A percentile compares a stretch with the other conserved stretches of the same genome.
Conservation (phyloP, 2,797 vertebrate species). For the Eptatretus atami region DNA sequence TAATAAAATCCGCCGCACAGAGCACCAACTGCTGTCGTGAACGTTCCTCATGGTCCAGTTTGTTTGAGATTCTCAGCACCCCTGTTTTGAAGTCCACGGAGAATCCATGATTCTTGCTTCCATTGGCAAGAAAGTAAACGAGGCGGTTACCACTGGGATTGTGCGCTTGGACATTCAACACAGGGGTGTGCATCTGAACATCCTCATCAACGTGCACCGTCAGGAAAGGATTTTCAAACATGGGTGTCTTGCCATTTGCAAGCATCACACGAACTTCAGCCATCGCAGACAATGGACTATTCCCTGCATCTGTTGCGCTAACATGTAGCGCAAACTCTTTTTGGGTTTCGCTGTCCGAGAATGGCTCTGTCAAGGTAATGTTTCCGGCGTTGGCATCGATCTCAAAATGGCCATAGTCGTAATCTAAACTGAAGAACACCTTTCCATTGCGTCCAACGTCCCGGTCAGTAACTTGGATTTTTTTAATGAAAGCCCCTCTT, state of each 20-base stretch:
- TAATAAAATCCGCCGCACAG: slow-evolving; percentile 63
- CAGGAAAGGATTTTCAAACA: slow-evolving; percentile 81
- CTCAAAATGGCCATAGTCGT: slow-evolving; percentile 67
- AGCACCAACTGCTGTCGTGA: slow-evolving; percentile 39
- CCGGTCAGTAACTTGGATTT: slow-evolving; percentile 49
- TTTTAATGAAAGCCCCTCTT: slow-evolving; percentile 45
- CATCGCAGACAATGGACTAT: slow-evolving; percentile 32
- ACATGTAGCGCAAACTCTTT: slow-evolving; percentile 62
- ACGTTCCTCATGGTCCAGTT: slow-evolving; percentile 44
- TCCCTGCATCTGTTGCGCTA: slow-evolving; percentile 48
- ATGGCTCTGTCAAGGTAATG: slow-evolving; percentile 40
- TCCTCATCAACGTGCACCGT: slow-evolving; percentile 51
- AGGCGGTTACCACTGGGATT: slow-evolving; percentile 79
- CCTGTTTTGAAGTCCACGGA: slow-evolving; percentile 85
- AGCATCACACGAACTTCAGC: slow-evolving; percentile 72
- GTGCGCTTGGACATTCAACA: slow-evolving; percentile 67
- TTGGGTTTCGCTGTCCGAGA: slow-evolving; percentile 72
- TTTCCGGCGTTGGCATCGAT: slow-evolving; percentile 41
- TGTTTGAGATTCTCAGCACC: slow-evolving; percentile 45
- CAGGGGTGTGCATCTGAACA: slow-evolving; percentile 35
- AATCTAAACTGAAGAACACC: slow-evolving; percentile 46
- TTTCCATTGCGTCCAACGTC: slow-evolving; percentile 68
- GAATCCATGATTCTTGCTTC: slow-evolving; percentile 52
- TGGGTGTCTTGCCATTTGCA: slow-evolving; percentile 90
- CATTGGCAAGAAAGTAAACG: slow-evolving; percentile 77